phyloP scores from a whole-genome alignment of 2,113 vertebrate genomes.

The Neolamprologus devosi region DNA sequence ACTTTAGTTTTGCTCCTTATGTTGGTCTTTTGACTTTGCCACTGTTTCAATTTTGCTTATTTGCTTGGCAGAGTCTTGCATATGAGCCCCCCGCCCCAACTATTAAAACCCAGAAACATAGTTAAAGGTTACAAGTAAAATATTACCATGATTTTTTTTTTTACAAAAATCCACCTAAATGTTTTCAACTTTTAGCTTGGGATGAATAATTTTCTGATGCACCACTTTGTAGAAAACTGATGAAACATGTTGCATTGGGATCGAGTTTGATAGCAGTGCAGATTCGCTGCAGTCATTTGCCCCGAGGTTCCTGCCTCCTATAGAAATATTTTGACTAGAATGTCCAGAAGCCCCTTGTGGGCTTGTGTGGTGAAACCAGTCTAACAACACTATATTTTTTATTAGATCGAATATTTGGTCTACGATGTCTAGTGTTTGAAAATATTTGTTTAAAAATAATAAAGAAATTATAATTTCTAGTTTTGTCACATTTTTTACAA shows the following conservation, averaged over 20 bases:
- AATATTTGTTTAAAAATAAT: not conserved
- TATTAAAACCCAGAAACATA: not conserved
- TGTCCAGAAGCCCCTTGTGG: not conserved
- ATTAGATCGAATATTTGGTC: not conserved
- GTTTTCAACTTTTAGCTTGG: not conserved
- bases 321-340: not conserved
- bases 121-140: not conserved
- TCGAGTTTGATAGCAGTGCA: not conserved
- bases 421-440: not conserved
- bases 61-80: not conserved
- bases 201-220: not conserved
- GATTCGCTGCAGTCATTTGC: not conserved
- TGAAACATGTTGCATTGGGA: not conserved
- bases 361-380: not conserved
- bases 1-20: not conserved
- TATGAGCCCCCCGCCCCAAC: not conserved
- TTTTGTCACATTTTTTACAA: not conserved
- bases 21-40: not conserved
- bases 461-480: not conserved
- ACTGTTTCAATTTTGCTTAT: not conserved
- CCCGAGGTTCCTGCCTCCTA: not conserved
- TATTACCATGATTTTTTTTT: not conserved
- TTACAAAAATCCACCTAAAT: not conserved
- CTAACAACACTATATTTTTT: not conserved
- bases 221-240: not conserved